Evolutionary conservation across 2,113 vertebrate species (phyloP).

Genomic region (Cochlearius cochlearius): DNA sequence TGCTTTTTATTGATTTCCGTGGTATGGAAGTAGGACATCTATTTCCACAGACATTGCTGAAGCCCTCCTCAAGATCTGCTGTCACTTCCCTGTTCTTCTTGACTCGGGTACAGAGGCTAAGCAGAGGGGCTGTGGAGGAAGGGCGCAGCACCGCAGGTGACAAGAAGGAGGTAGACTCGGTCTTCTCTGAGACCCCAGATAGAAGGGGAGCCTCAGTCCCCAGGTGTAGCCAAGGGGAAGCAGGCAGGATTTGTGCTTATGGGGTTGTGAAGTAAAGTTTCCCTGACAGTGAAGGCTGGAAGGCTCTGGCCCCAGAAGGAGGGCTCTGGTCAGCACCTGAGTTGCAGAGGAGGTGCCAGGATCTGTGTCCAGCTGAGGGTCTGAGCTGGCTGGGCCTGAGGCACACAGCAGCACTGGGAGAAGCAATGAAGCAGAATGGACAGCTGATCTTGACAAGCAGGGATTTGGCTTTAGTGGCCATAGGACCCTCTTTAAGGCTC

Average conservation of each 20-base stretch:
- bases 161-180: not conserved
- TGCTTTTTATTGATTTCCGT: constrained; percentile 6
- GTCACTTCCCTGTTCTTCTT: not conserved
- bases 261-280: not conserved
- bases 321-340: not conserved
- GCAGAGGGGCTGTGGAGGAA: not conserved
- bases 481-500: not conserved
- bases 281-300: not conserved
- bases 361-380: not conserved
- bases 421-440: not conserved
- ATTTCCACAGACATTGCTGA: not conserved
- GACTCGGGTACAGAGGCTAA: not conserved
- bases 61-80: not conserved
- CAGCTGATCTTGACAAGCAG: not conserved
- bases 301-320: not conserved
- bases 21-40: not conserved
- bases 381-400: not conserved
- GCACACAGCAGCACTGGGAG: not conserved
- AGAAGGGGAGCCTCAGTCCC: not conserved
- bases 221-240: not conserved
- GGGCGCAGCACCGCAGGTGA: not conserved
- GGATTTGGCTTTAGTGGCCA: not conserved
- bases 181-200: not conserved
- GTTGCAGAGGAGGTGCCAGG: not conserved
- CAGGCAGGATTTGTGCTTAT: not conserved